Conservation (phyloP, 2,113 vertebrate genomes). For the Hyla sarda region DNA sequence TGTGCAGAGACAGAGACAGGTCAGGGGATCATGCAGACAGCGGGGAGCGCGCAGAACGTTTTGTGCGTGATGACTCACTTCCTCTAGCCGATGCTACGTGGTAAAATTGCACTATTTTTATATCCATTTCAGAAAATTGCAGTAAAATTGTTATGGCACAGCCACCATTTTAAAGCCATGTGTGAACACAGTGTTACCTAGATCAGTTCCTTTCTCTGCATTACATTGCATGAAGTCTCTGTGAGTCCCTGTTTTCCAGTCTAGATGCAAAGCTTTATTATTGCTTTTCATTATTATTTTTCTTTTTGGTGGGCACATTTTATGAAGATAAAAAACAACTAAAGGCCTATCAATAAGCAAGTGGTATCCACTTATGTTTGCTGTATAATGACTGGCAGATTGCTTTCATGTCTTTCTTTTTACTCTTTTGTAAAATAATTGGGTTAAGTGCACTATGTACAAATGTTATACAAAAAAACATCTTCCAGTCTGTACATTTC, state of each 20-base stretch:
- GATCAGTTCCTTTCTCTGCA: too few relatives aligned
- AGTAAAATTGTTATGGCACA: too few relatives aligned
- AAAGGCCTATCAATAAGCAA: too few relatives aligned
- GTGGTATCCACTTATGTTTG: not conserved
- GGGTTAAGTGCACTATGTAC: not conserved
- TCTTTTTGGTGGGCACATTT: not conserved
- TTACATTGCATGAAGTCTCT: not conserved
- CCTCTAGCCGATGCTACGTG: too few relatives aligned
- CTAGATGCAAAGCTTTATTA: not conserved
- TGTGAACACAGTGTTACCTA: too few relatives aligned
- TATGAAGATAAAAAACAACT: not conserved
- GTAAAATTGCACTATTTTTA: too few relatives aligned
- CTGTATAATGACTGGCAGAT: not conserved
- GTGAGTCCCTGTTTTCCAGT: not conserved
- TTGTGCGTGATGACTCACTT: too few relatives aligned
- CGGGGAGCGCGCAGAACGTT: too few relatives aligned
- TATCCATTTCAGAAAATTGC: too few relatives aligned
- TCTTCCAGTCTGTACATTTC: not conserved
- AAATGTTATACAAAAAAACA: not conserved
- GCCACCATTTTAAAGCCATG: too few relatives aligned
- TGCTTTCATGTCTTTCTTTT: not conserved
- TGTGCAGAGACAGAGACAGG: too few relatives aligned
- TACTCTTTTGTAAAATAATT: not conserved
- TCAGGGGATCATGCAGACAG: too few relatives aligned
- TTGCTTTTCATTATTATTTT: not conserved